Conservation (phyloP, 2,113 vertebrate genomes). For the Erythrolamprus reginae region DNA sequence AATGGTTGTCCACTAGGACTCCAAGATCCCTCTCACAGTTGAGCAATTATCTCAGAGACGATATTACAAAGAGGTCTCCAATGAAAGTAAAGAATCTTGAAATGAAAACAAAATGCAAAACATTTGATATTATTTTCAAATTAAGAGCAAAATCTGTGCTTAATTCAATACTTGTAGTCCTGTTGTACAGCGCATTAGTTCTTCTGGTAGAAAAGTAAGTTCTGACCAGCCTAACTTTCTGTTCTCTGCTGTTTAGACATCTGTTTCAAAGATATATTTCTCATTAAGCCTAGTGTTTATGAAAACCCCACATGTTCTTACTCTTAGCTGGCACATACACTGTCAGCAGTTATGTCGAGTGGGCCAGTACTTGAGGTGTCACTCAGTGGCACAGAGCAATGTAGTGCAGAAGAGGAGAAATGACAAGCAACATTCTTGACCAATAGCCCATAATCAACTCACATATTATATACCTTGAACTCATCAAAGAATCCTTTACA, state of each 20-base stretch:
- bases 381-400: slow-evolving; percentile 9
- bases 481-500: not conserved
- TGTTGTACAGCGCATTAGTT: not conserved
- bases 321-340: not conserved
- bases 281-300: slow-evolving; percentile 29
- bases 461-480: not conserved
- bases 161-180: not conserved
- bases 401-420: not conserved
- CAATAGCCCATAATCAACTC: not conserved
- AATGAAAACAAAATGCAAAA: not conserved
- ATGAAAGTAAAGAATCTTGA: not conserved
- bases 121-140: not conserved
- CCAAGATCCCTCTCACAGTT: no score
- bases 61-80: not conserved
- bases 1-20: no score
- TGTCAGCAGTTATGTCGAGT: slow-evolving; percentile 5
- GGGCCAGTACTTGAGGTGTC: slow-evolving; percentile 7
- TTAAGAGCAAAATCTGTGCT: not conserved
- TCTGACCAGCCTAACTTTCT: not conserved
- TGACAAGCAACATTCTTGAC: not conserved
- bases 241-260: fast-evolving
- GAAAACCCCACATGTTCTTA: slow-evolving; percentile 22
- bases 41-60: not conserved
- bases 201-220: not conserved
- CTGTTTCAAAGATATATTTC: slow-evolving; percentile 4